These are phyloP conservation scores for Scaptomyza cyrtandrae DNA, from an alignment of 2,888 invertebrate species.

Conservation along the genomic window DNA sequence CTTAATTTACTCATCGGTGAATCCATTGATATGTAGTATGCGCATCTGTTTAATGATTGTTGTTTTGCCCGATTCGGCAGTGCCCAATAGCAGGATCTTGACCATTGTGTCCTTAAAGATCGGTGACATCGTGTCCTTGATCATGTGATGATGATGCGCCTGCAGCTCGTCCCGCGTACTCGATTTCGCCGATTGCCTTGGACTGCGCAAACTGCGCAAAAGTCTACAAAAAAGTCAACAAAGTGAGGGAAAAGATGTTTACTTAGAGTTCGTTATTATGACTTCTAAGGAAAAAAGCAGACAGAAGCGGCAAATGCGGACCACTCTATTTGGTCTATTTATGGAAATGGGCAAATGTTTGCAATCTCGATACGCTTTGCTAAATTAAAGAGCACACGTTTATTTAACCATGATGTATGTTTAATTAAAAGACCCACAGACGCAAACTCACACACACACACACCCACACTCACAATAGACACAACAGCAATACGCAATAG, in stretches of 20 bases:
- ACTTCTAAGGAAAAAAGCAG: conserved; percentile 67
- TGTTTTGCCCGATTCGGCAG: conserved; percentile 93
- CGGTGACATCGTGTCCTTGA: conserved; percentile 84
- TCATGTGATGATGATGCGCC: conserved; percentile 84
- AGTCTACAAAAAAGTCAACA: conserved; percentile 73
- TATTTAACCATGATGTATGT: conserved; percentile 63
- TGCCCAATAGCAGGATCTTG: conserved; percentile 88
- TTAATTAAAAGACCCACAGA: conserved; percentile 74
- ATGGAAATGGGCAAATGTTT: conserved; percentile 61
- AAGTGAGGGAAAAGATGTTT: conserved; percentile 33
- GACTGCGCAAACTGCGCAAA: conserved; percentile 81
- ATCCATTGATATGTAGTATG: conserved; percentile 92
- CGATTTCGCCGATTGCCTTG: conserved; percentile 57
- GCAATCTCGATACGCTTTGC: conserved; percentile 51
- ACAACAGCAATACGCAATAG: conserved; percentile 38
- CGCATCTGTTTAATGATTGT: conserved; percentile 95
- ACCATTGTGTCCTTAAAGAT: conserved; percentile 84
- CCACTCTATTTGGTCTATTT: conserved; percentile 43
- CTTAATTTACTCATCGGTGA: conserved; percentile 88
- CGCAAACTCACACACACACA: conserved; percentile 38
- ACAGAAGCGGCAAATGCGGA: conserved; percentile 18
- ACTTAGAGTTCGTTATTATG: conserved; percentile 23
- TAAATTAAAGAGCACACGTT: conserved; percentile 57
- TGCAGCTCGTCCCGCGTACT: conserved; percentile 84
- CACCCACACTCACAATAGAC: conserved; percentile 21